These are phyloP conservation scores for Dendropsophus ebraccatus DNA, from an alignment of 2,113 vertebrate species.

Conservation along the genomic window DNA sequence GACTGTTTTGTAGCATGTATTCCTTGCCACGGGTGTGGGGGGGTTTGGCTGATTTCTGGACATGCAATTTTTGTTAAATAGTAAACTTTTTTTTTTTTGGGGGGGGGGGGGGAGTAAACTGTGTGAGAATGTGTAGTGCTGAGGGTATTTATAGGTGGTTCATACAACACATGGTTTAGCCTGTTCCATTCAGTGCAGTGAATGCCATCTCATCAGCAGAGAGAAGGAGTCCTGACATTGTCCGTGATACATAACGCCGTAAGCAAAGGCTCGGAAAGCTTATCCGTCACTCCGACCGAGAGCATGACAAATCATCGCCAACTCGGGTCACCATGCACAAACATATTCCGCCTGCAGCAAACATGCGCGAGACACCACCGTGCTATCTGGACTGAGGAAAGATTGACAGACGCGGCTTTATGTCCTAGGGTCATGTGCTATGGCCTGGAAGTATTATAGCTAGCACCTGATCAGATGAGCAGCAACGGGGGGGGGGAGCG, in stretches of 20 bases:
- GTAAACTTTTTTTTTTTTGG: no score
- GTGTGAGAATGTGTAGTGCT: neutral
- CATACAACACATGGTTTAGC: no score
- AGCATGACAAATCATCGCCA: neutral
- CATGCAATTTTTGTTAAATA: no score
- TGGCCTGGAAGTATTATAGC: neutral
- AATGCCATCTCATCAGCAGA: no score
- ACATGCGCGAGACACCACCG: neutral
- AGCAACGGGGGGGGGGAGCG: no score
- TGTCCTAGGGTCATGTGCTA: neutral
- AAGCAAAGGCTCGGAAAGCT: neutral
- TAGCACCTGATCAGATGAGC: neutral
- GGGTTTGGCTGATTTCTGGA: no score
- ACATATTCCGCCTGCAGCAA: neutral
- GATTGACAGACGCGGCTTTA: neutral
- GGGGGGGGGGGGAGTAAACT: no score
- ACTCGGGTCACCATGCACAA: neutral
- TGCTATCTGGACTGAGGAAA: neutral
- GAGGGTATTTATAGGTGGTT: no score
- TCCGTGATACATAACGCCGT: neutral
- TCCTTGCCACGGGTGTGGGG: no score
- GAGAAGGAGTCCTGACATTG: neutral
- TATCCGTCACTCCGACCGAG: neutral
- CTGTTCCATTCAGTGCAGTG: neutral
- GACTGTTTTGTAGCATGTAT: no score